Base-by-base conservation (phyloP, 2,888 invertebrate species). In the Pyrrhosoma nymphula region DNA sequence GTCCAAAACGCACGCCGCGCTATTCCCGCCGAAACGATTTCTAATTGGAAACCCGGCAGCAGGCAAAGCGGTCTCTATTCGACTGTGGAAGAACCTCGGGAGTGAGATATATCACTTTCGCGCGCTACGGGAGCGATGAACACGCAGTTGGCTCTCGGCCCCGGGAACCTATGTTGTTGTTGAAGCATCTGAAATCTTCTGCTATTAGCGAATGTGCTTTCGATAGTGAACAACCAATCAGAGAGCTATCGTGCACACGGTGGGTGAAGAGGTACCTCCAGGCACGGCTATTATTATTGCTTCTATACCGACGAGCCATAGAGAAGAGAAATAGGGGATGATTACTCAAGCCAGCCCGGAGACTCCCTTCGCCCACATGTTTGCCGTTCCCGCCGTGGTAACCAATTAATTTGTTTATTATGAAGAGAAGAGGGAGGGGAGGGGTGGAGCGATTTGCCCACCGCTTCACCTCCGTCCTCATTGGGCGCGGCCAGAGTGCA, bases 401-500 rank as follows among this genome's bases (percentile, higher is more conserved):
- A 82, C 82, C 82, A 82, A 82, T 82, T 82, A 82, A 35, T 82
- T 82, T 82, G 82, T 82, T 82, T 82, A 82, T 82, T 82, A 82
- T 82, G 82, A 82, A 82, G 60, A 60, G 60, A 20, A 2, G 60
- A 14, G 6, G 47, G n/a, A 12, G 69, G 69, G 26, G n/a, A 69
- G 26, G 6, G 47, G n/a, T 4, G 69, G 69, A 8, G n/a, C 26
- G 26, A 69, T 82, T 82, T 18, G 18, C 82, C n/a, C 30, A 30
- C 30, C 75, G 75, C 75, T 82, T 18, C 82, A 35, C 82, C 82
- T 35, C 82, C 18, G n/a, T 35, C 35, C 16, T 35, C 82, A 35
- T 82, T 82, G 82, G 82, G 35, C 35, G 12, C 14, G 18, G 16
- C 60, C 60, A 60, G 60, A 20, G 60, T 60, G 60, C 60, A 60